Percentiles rank a stretch among this genome's conserved stretches.
phyloP scores from a whole-genome alignment of 2,888 invertebrate species.

The Spodoptera littoralis region DNA sequence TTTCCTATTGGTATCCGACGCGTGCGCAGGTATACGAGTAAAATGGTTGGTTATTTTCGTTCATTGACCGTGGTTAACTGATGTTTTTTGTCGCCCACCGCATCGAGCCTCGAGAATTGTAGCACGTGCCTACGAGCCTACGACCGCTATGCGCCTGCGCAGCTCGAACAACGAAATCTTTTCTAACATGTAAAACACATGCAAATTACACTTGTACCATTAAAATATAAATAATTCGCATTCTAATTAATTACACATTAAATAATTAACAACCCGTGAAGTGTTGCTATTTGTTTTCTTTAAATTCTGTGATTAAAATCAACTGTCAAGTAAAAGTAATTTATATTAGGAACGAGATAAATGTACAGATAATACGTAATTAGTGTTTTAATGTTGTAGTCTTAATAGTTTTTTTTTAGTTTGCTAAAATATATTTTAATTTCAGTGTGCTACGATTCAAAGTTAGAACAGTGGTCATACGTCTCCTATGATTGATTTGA shows the following conservation, averaged over 20 bases:
- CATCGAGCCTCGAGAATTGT: slow-evolving; percentile 44
- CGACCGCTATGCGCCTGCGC: slow-evolving; percentile 42
- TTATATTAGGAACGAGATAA: slow-evolving; percentile 19
- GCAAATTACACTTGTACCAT: slow-evolving; percentile 4
- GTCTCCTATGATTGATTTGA: slow-evolving; percentile 7
- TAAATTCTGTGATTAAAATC: slow-evolving; percentile 34
- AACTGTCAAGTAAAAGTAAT: slow-evolving; percentile 23
- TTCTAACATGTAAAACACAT: slow-evolving; percentile 33
- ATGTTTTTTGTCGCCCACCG: slow-evolving; percentile 74
- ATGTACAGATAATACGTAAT: slow-evolving; percentile 27
- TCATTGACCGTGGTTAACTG: slow-evolving; percentile 75
- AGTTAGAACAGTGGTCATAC: slow-evolving; percentile 3
- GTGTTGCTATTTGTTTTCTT: slow-evolving; percentile 28
- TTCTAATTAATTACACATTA: slow-evolving; percentile 29
- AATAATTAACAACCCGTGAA: slow-evolving; percentile 38
- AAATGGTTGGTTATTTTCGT: slow-evolving; percentile 74
- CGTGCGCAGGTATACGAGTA: slow-evolving; percentile 59
- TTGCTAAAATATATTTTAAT: slow-evolving; percentile 28
- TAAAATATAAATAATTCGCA: slow-evolving; percentile 4
- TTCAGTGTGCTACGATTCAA: slow-evolving; percentile 6
- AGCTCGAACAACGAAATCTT: slow-evolving; percentile 31
- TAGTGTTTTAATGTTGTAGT: slow-evolving; percentile 23
- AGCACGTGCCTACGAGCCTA: slow-evolving; percentile 55
- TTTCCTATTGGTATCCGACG: slow-evolving; percentile 57
- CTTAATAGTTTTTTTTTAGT: slow-evolving; percentile 42